Percentiles rank a stretch among this genome's conserved stretches.
phyloP scores from a whole-genome alignment of 2,113 vertebrate genomes.

The Cygnus buccinator region DNA sequence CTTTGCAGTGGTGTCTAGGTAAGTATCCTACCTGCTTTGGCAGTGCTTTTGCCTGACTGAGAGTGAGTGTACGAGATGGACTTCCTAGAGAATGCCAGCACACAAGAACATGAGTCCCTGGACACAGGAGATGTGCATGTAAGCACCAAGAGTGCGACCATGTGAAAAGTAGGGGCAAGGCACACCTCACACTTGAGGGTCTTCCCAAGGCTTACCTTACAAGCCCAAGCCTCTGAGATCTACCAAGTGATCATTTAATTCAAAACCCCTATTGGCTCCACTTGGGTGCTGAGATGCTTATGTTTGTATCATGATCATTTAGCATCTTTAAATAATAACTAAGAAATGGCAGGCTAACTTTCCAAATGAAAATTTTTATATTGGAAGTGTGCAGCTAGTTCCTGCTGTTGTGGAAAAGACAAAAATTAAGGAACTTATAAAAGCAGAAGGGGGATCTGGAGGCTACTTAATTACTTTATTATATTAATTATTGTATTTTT shows the following conservation, averaged over 20 bases:
- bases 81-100: not conserved
- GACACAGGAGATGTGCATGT: not conserved
- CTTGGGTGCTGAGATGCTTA: not conserved
- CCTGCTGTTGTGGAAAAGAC: not conserved
- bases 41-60: not conserved
- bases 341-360: not conserved
- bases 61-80: rapidly evolving
- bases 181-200: not conserved
- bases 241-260: not conserved
- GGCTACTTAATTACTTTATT: not conserved
- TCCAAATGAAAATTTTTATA: not conserved
- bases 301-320: not conserved
- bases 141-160: not conserved
- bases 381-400: not conserved
- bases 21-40: not conserved
- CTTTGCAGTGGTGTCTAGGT: rapidly evolving
- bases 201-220: not conserved
- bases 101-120: not conserved
- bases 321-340: not conserved
- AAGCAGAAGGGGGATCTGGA: not conserved
- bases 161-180: not conserved
- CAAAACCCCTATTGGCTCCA: not conserved
- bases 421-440: not conserved
- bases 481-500: no score
- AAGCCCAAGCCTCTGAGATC: not conserved